Base-by-base conservation (phyloP, 1,140 invertebrate genomes). In the Eurytemora carolleeae region DNA sequence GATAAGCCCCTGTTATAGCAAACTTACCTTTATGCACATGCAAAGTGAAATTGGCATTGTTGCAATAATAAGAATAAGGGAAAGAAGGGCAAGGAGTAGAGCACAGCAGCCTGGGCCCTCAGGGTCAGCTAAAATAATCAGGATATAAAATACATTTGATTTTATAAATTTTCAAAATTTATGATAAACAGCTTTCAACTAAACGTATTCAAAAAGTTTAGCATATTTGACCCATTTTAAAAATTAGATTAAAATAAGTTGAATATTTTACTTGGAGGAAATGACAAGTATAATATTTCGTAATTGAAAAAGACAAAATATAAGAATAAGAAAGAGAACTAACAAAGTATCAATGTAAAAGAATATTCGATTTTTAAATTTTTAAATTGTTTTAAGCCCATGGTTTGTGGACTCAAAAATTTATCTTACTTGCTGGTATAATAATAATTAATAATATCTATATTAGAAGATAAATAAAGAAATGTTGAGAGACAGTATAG, bases 31-130 rank as follows among this genome's bases (percentile, higher is more conserved):
- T 70, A 88, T 86, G 70, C 83, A 85, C 72, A 86, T 80, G 72
- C 85, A 87, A 19, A 89, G 72, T 19, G 86, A 87, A 67, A 90
- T 84, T 7, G 87, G 86, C 63, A 91, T 78, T 17, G 86, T 90
- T 57, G 70, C 63, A 23, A 87, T 70, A 64, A 89, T 76, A 66
- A 90, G 76, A 15, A 89, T 71, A 20, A 87, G 68, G 59, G 87
- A 90, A 22, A 86, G 75, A 19, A 83, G 72, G 2, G 83, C 88
- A 2, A 90, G 82, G 25, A 88, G 76, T 64, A 85, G 76, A 69
- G 92, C 89, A 67, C 92, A 82, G 65, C 78, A 74, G 55, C 78
- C 78, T 25, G 76, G 74, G 24, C 73, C 72, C 64, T 76, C 77
- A 57, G 76, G 72, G 65, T 76, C 75, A 21, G 73, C 73, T 68